phyloP scores from a whole-genome alignment of 2,797 vertebrate species.

The Chaenodraco wilsoni region DNA sequence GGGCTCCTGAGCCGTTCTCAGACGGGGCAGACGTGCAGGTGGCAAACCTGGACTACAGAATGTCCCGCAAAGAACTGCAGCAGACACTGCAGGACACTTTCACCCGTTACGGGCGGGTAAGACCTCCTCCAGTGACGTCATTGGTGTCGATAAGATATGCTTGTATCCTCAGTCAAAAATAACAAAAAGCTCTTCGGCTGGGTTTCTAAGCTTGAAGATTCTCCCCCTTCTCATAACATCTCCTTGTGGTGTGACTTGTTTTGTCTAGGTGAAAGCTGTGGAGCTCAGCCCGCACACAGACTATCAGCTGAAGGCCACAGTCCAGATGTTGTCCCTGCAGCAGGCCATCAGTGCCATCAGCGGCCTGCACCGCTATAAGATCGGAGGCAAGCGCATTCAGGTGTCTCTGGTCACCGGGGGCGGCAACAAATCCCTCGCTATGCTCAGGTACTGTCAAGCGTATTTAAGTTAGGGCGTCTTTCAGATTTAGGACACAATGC shows the following conservation, averaged over 20 bases:
- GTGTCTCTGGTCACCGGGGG: conserved; percentile 92
- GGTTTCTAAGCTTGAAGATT: not conserved
- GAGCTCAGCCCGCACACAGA: conserved; percentile 97
- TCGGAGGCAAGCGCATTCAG: conserved; percentile 94
- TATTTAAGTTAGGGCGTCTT: not conserved
- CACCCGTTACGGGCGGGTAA: conserved; percentile 92
- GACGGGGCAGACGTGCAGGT: conserved; percentile 93
- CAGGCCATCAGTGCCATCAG: conserved; percentile 93
- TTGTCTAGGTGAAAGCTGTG: conserved; percentile 88
- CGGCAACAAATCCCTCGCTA: conserved; percentile 88
- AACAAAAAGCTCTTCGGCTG: not conserved
- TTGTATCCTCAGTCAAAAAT: not conserved
- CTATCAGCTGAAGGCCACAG: conserved; percentile 93
- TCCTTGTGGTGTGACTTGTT: not conserved
- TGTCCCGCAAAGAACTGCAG: conserved; percentile 95
- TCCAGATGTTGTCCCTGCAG: conserved; percentile 93
- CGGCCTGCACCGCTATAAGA: conserved; percentile 91
- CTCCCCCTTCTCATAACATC: not conserved
- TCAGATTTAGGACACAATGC: not conserved
- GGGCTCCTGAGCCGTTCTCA: conserved; percentile 86
- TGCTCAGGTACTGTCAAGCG: conserved; percentile 85
- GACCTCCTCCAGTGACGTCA: not conserved
- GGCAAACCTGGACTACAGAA: conserved; percentile 94
- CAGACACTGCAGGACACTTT: conserved; percentile 90
- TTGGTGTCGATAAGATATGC: not conserved